Percentiles rank a stretch among this genome's conserved stretches.
Evolutionary conservation across 2,113 vertebrate species (phyloP).

Genomic region (Tetrao urogallus): DNA sequence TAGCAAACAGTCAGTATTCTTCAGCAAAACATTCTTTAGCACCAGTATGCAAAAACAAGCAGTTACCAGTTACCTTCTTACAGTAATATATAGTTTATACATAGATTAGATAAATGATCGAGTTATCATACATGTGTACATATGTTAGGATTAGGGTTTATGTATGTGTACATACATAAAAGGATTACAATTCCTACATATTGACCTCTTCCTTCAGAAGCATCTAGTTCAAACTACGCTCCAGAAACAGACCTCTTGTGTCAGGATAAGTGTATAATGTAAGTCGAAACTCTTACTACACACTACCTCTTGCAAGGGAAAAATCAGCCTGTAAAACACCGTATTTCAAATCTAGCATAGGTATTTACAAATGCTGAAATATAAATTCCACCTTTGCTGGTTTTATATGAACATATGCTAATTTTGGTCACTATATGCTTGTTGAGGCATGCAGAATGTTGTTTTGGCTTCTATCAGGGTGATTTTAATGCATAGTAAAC

Average conservation of each 20-base stretch:
- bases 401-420: not conserved
- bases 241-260: not conserved
- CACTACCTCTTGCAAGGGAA: not conserved
- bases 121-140: too few species aligned
- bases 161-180: too few species aligned
- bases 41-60: constrained; percentile 15
- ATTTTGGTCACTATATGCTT: not conserved
- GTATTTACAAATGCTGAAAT: not conserved
- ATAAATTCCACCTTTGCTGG: not conserved
- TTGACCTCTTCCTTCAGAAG: not conserved
- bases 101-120: too few species aligned
- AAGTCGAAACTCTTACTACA: not conserved
- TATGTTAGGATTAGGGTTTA: too few species aligned
- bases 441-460: not conserved
- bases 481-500: not conserved
- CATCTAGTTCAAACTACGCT: not conserved
- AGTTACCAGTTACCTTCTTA: not conserved
- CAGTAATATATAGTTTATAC: not conserved
- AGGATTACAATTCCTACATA: not conserved
- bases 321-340: not conserved
- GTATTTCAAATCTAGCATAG: not conserved
- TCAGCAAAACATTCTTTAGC: not conserved
- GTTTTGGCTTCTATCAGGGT: not conserved
- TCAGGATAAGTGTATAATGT: not conserved
- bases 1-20: not conserved